phyloP scores from a whole-genome alignment of 2,113 vertebrate species.

The Mormyrus lacerda region DNA sequence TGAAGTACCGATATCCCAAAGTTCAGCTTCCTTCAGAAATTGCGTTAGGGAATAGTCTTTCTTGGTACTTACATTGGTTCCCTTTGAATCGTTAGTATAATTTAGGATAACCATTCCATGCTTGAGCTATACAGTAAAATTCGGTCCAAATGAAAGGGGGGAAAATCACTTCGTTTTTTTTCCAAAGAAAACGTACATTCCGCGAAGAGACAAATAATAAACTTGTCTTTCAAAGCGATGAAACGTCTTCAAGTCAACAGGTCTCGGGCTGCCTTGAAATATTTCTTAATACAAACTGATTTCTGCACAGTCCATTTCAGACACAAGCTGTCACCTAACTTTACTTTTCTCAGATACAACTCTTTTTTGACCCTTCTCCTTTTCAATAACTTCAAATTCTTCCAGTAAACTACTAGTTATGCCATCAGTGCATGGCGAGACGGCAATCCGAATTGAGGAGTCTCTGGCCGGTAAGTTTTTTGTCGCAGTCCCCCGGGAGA shows the following conservation, averaged over 20 bases:
- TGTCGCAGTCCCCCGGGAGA: slow-evolving; percentile 47
- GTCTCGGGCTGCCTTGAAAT: slow-evolving; percentile 16
- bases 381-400: slow-evolving; percentile 37
- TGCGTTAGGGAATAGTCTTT: not conserved
- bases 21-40: not conserved
- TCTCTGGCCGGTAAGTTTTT: slow-evolving; percentile 33
- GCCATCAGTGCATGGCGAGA: slow-evolving; percentile 41
- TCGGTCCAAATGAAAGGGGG: slow-evolving; percentile 17
- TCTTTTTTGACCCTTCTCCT: slow-evolving; percentile 30
- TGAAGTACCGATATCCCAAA: slow-evolving; percentile 43
- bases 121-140: not conserved
- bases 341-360: slow-evolving; percentile 13
- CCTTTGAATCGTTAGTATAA: slow-evolving; percentile 10
- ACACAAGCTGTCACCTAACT: slow-evolving; percentile 33
- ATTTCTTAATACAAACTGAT: slow-evolving; percentile 5
- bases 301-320: slow-evolving; percentile 27
- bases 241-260: slow-evolving; percentile 6
- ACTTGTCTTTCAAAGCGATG: not conserved
- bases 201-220: slow-evolving; percentile 17
- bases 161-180: not conserved
- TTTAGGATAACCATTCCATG: slow-evolving; percentile 16
- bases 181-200: slow-evolving; percentile 16
- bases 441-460: slow-evolving; percentile 41
- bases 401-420: slow-evolving; percentile 38
- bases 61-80: slow-evolving; percentile 18